Evolutionary conservation across 2,113 vertebrate species (phyloP), one percentile per base, ranked within the genome.

Genomic region (Sorex fumeus): DNA sequence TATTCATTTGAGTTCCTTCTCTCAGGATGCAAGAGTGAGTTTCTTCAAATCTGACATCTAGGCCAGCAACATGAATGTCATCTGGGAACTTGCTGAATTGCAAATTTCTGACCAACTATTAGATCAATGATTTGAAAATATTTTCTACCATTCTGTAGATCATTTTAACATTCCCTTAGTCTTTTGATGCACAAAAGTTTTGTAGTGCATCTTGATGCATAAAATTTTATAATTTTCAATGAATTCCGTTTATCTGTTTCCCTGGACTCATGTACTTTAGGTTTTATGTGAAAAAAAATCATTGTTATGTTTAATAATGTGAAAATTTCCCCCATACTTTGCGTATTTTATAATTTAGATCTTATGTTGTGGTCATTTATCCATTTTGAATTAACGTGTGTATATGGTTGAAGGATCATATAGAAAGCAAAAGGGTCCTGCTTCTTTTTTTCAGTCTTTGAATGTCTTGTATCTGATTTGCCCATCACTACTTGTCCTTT

Each of bases 321-420:
- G 8, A 76, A 83, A 16, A 1, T 79, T 67, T 0, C 3, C 21
- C 8, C 28, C 75, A 50, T 16, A 0, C 60, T 86, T 88, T 94
- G 40, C 4, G 50, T 2, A 53, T 53, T 53, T 53, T 50, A 74
- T 10, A 70, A 18, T 36, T 94, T 78, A 28, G 43, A 15, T 16
- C 11, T 88, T 57, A 74, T 21, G 32, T 80, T 69, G 83, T 71
- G 23, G 19, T 77, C 9, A 10, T 77, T 92, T 4, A 82, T 69
- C 27, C 23, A 88, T 60, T 87, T 84, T 40, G 25, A 87, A 27
- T 70, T 57, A 60, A 34, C 43, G 84, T 86, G 57, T 93, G 19
- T 27, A 34, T 16, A 32, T 53, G 16, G 60, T 72, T 1, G 40
- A 25, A 23, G 45, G 93, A 30, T 10, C 70, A 85, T 53, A 53